A percentile compares a stretch with the other conserved stretches of the same genome.
Evolutionary conservation across 37 sponge, comb jelly and placozoan species (phyloP).

Genomic region (Aphrocallistes beatrix): DNA sequence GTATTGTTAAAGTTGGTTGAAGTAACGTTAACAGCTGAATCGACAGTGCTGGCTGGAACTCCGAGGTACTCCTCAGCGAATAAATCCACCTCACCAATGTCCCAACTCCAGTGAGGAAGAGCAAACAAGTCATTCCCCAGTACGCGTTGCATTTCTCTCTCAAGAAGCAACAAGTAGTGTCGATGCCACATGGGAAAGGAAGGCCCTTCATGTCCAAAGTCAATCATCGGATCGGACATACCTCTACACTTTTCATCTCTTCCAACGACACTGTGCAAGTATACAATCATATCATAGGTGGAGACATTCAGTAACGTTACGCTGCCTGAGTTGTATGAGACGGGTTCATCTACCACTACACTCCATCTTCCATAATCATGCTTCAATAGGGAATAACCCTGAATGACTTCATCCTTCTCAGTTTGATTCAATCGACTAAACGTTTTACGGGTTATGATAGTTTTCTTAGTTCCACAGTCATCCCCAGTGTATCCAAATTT

Average conservation of each 20-base stretch:
- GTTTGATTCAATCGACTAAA: neutral
- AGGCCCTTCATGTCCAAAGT: conserved; percentile 32
- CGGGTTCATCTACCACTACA: conserved; percentile 20
- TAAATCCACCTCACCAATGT: neutral
- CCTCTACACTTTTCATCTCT: neutral
- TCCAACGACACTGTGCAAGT: neutral
- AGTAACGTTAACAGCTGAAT: conserved; percentile 6
- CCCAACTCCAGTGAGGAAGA: conserved; percentile 33
- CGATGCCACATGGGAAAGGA: conserved; percentile 30
- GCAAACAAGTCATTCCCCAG: neutral
- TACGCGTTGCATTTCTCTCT: conserved; percentile 24
- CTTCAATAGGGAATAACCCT: neutral
- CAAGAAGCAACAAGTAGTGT: neutral
- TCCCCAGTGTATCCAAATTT: conserved; percentile 25
- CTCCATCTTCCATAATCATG: neutral
- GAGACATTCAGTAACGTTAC: conserved; percentile 22
- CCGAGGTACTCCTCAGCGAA: conserved; percentile 20
- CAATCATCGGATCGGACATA: neutral
- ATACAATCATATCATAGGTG: conserved; percentile 21
- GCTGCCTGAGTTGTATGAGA: neutral
- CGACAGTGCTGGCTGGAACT: neutral
- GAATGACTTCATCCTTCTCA: conserved; percentile 13
- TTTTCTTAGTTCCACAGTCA: neutral
- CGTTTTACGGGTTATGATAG: neutral
- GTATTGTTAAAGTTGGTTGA: neutral